A percentile compares a stretch with the other conserved stretches of the same genome.
Conservation (phyloP, 23 tunicate species). For the Phallusia fumigata region DNA sequence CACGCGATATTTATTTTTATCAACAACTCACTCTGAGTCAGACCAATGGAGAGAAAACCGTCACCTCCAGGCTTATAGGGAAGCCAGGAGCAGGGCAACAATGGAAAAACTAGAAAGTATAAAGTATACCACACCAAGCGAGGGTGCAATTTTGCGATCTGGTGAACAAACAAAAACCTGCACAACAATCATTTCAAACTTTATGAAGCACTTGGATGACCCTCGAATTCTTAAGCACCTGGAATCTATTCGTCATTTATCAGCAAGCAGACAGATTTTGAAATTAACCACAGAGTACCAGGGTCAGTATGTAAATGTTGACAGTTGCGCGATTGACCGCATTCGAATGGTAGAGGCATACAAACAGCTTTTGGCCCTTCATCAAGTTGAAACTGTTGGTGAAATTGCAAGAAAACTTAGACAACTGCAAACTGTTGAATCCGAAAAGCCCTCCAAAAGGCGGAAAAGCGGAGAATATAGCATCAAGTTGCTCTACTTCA, state of each 20-base stretch:
- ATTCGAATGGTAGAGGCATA: background rate
- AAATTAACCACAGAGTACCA: background rate
- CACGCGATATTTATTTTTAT: background rate
- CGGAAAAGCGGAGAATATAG: background rate
- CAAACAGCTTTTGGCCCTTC: background rate
- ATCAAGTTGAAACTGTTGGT: background rate
- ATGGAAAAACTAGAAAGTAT: background rate
- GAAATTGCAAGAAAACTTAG: background rate
- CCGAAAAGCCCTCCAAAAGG: background rate
- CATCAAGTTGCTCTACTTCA: background rate
- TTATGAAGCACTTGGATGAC: background rate
- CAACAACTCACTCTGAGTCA: background rate
- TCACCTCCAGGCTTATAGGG: background rate
- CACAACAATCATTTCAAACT: background rate
- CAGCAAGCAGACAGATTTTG: background rate
- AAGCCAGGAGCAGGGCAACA: background rate
- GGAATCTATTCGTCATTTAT: background rate
- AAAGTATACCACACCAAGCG: no score
- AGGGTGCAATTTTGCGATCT: background rate
- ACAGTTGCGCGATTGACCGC: background rate
- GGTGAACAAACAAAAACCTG: background rate
- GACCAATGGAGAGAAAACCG: background rate
- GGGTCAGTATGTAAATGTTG: background rate
- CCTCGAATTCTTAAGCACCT: background rate
- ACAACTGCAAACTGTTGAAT: background rate